These are phyloP conservation scores for Himantopus leucocephalus DNA, from an alignment of 2,113 vertebrate species.

Conservation along the genomic window DNA sequence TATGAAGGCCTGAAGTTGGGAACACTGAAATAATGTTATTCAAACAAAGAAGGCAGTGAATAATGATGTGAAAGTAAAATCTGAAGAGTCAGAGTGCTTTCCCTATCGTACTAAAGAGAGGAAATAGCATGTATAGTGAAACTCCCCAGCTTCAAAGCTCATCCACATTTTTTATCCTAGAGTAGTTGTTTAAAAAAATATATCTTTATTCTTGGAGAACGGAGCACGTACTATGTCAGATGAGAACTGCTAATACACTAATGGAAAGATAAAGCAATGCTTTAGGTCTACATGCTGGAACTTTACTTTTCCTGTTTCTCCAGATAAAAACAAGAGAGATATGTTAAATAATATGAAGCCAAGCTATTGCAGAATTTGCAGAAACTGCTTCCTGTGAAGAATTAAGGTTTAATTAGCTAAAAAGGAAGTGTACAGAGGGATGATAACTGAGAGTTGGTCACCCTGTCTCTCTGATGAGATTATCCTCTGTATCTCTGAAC, in stretches of 20 bases:
- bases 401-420: slow-evolving; percentile 79
- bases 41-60: slow-evolving; percentile 39
- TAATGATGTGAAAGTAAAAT: slow-evolving; percentile 52
- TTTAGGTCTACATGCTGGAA: slow-evolving; percentile 71
- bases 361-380: slow-evolving; percentile 74
- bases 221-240: slow-evolving; percentile 37
- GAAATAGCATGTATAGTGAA: slow-evolving; percentile 14
- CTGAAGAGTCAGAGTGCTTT: not conserved
- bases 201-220: slow-evolving; percentile 31
- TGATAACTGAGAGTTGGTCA: slow-evolving; percentile 78
- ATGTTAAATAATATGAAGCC: slow-evolving; percentile 71
- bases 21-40: not conserved
- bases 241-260: slow-evolving; percentile 62
- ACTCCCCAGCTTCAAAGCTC: not conserved
- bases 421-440: slow-evolving; percentile 77
- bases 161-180: slow-evolving; percentile 33
- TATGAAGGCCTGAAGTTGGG: not conserved
- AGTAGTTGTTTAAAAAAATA: slow-evolving; percentile 19
- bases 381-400: slow-evolving; percentile 78
- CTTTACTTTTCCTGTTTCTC: slow-evolving; percentile 78
- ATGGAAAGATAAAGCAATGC: slow-evolving; percentile 72
- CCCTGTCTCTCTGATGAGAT: slow-evolving; percentile 75
- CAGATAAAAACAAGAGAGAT: slow-evolving; percentile 74
- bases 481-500: slow-evolving; percentile 81
- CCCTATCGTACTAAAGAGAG: not conserved